These are phyloP conservation scores for Drosophila cardini DNA, from an alignment of 1,140 invertebrate species.

Conservation along the genomic window DNA sequence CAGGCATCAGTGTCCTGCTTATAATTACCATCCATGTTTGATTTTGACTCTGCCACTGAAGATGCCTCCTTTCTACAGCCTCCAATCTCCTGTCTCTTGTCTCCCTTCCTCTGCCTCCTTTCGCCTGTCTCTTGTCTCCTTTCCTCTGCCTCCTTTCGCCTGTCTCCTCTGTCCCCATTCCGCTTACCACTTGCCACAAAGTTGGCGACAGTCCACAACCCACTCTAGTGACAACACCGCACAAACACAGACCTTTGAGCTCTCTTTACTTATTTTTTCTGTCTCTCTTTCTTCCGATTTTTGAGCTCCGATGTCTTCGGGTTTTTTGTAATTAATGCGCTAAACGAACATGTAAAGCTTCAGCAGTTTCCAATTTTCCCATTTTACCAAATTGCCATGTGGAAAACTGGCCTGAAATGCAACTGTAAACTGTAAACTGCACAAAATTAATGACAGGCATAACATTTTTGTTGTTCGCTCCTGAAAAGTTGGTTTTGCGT, in stretches of 20 bases:
- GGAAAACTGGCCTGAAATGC: neutral
- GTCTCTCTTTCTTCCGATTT: neutral
- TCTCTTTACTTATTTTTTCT: no score
- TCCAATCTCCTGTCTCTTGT: no score
- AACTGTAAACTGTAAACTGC: conserved; percentile 44
- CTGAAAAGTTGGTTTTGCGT: conserved; percentile 18
- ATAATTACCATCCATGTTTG: conserved; percentile 50
- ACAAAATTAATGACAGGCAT: conserved; percentile 52
- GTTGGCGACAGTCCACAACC: conserved; percentile 18
- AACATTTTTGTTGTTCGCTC: conserved; percentile 30
- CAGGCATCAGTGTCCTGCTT: conserved; percentile 32
- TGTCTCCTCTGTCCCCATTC: no score
- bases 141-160: no score
- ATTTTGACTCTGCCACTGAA: conserved; percentile 14
- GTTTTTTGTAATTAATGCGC: conserved; percentile 49
- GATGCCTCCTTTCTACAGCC: no score
- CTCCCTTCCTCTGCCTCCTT: no score
- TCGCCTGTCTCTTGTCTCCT: no score
- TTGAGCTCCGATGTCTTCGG: conserved; percentile 16
- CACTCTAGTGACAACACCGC: conserved; percentile 12
- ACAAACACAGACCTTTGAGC: neutral
- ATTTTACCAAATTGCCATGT: neutral
- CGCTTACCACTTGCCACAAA: conserved; percentile 10
- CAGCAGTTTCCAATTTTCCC: neutral
- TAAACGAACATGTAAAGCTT: conserved; percentile 22